Evolutionary conservation across 2,797 vertebrate species (phyloP).

Genomic region (Chelon labrosus): DNA sequence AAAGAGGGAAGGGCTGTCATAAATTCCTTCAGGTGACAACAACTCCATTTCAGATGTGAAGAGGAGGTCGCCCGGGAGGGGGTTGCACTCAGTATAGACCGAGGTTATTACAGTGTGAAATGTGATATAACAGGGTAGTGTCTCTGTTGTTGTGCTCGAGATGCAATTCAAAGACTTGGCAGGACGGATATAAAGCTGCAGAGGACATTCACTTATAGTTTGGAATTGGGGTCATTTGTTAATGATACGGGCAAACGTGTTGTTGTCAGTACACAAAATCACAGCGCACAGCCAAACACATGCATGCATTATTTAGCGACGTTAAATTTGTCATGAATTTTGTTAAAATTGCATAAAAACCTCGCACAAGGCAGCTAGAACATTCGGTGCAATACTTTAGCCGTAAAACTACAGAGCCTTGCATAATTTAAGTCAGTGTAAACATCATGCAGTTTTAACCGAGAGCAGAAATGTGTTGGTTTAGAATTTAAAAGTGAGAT

Average conservation of each 20-base stretch:
- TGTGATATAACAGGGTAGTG: constrained; percentile 43
- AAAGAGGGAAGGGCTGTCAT: constrained; percentile 46
- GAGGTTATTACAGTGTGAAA: constrained; percentile 40
- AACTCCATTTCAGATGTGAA: constrained; percentile 38
- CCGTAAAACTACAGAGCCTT: no score
- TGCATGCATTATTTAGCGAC: neutral
- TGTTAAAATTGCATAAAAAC: neutral
- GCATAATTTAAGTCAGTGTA: no score
- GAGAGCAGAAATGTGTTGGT: neutral
- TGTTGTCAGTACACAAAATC: neutral
- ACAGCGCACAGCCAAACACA: neutral
- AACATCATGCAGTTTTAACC: no score
- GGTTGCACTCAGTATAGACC: neutral
- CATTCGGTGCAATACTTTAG: neutral
- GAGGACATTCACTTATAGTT: no score
- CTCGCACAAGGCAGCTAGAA: neutral
- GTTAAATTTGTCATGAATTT: neutral
- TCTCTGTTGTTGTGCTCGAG: constrained; percentile 32
- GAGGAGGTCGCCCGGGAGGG: constrained; percentile 18
- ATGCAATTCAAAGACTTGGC: neutral
- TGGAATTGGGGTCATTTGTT: neutral
- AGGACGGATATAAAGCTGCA: no score
- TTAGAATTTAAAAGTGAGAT: no score
- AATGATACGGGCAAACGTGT: neutral
- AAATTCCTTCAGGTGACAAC: constrained; percentile 59